A percentile compares a stretch with the other conserved stretches of the same genome.
Conservation (phyloP, 2,888 invertebrate species). For the Catocala sponsa region DNA sequence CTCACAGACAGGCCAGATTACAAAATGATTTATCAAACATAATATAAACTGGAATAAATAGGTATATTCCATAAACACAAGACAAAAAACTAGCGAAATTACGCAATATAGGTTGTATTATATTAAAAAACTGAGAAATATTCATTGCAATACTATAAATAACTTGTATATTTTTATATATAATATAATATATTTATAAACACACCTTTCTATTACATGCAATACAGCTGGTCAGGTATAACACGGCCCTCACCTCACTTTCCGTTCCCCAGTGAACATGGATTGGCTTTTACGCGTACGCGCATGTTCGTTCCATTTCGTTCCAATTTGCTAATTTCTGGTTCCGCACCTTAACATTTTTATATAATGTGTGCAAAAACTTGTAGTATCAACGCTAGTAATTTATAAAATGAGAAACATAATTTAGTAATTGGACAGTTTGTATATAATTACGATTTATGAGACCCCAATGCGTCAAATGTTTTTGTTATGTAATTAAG, state of each 20-base stretch:
- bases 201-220: no score
- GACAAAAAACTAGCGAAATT: no score
- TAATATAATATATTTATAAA: no score
- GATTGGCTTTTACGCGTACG: slow-evolving; percentile 51
- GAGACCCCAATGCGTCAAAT: slow-evolving; percentile 7
- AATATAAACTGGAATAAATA: no score
- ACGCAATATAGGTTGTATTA: no score
- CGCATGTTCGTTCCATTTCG: slow-evolving; percentile 54
- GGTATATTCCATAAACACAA: no score
- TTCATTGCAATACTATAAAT: no score
- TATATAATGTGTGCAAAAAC: slow-evolving; percentile 53
- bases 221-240: neutral
- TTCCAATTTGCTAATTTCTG: slow-evolving; percentile 73
- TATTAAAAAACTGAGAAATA: no score
- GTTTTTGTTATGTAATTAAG: neutral
- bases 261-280: slow-evolving; percentile 39
- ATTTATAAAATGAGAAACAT: slow-evolving; percentile 14
- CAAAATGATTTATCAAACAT: no score
- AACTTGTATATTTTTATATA: no score
- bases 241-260: slow-evolving; percentile 27
- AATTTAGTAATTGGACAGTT: slow-evolving; percentile 13
- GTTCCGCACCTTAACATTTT: slow-evolving; percentile 62
- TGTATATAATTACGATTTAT: slow-evolving; percentile 13
- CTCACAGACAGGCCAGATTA: no score
- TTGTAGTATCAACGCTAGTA: slow-evolving; percentile 21